Evolutionary conservation across 2,888 invertebrate genomes (phyloP).

Genomic region (Caenorhabditis sp.): DNA sequence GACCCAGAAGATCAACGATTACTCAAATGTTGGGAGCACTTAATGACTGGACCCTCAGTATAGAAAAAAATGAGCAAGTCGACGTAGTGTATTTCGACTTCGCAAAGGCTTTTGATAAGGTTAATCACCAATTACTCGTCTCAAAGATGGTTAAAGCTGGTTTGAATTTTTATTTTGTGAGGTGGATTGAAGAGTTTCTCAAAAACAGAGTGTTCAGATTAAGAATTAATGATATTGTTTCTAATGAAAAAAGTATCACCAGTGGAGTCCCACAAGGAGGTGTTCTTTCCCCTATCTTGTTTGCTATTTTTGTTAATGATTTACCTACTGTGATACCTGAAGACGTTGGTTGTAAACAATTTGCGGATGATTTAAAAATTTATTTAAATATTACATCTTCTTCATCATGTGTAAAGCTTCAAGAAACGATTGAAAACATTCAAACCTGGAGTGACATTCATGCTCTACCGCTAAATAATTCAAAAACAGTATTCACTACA

Average conservation of each 20-base stretch:
- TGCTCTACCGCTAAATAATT: too few species aligned
- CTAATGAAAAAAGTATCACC: background rate
- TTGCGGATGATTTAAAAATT: background rate
- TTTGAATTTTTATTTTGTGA: background rate
- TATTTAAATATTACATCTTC: too few species aligned
- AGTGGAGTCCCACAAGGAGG: conserved; percentile 16
- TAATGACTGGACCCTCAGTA: conserved; percentile 10
- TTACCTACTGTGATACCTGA: background rate
- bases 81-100: conserved; percentile 16
- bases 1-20: background rate
- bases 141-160: background rate
- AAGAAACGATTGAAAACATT: too few species aligned
- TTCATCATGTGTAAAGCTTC: too few species aligned
- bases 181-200: conserved; percentile 8
- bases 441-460: background rate
- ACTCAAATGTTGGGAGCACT: conserved; percentile 4
- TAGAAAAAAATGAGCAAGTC: conserved; percentile 10
- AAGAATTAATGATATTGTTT: background rate
- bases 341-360: background rate
- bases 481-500: too few species aligned
- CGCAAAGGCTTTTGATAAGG: conserved; percentile 14
- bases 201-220: conserved; percentile 3
- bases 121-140: conserved; percentile 5
- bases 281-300: conserved; percentile 10
- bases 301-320: conserved; percentile 15